Percentiles rank a stretch among this genome's conserved stretches.
Conservation (phyloP, 2,888 invertebrate genomes). For the Leucophenga montana region DNA sequence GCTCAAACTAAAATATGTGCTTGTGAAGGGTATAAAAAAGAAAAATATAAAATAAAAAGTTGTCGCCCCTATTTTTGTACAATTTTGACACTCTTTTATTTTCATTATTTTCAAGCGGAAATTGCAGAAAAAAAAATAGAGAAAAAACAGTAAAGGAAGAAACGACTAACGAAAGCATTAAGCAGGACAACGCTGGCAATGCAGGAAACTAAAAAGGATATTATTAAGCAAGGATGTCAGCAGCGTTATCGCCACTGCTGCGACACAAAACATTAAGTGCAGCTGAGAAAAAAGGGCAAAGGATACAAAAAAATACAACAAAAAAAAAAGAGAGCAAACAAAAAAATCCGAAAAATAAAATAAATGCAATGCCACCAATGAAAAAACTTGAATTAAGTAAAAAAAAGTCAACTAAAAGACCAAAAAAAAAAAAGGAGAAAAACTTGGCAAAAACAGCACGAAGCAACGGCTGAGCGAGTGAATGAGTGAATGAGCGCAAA, state of each 20-base stretch:
- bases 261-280: conserved; percentile 52
- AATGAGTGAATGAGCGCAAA: conserved; percentile 44
- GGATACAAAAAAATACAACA: conserved; percentile 32
- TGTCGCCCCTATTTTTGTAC: background rate
- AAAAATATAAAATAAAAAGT: too few relatives aligned
- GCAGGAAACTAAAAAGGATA: conserved; percentile 29
- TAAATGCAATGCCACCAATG: conserved; percentile 30
- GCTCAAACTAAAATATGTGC: background rate
- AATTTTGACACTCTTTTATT: conserved; percentile 5
- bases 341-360: background rate
- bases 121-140: conserved; percentile 49
- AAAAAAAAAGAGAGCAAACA: background rate
- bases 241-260: conserved; percentile 57
- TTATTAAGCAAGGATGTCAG: conserved; percentile 66
- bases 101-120: conserved; percentile 41
- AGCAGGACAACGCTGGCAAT: background rate
- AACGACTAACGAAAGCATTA: conserved; percentile 10
- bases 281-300: conserved; percentile 37
- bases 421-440: background rate
- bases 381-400: conserved; percentile 42
- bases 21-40: too few relatives aligned
- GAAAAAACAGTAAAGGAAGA: background rate
- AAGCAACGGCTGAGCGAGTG: background rate
- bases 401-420: background rate
- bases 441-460: background rate